Base-by-base conservation (phyloP, 2,888 invertebrate species). In the Microplitis deprimator region DNA sequence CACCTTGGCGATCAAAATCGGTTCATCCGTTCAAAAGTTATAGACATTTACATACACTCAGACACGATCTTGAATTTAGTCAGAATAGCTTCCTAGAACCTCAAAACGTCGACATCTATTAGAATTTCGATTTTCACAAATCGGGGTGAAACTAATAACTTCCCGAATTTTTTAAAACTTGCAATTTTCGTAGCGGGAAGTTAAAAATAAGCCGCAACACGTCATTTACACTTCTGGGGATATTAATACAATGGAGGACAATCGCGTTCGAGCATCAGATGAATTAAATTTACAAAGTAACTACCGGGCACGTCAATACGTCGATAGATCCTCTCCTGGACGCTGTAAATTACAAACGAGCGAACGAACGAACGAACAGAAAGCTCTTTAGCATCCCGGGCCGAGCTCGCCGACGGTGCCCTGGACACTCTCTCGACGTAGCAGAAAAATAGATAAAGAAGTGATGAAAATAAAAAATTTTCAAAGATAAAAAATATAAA, bases 401-500 rank as follows among this genome's bases (percentile, higher is more conserved):
- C 29, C 29, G 29, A 29, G 29, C 29, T 29, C 29, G 29, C 13
- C 50, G 50, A 29, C 29, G 50, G 50, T 50, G 50, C 13, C 10
- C 50, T 50, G 3, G 8, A 50, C 8, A 13, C 50, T 13, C 50
- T 7, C 13, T 50, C 13, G 13, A 13, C 13, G 50, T 50, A 13
- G 3, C 29, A 29, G 29, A 13, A 50, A 50, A 50, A 50, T 50
- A 50, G 13, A 50, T 13, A 50, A 50, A 13, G 1, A 4, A 50
- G 13, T 10, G 13, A 10, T 8, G 13, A 50, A 50, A 50, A 50
- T 50, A 50, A 50, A 50, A 50, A 50, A 13, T 13, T 8, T 50
- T 10, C 10, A 50, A 50, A 50, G 8, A 64, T 13, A 20, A 41
- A 50, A 40, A 70, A 72, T 38, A 29, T 65, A 70, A 61, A 68